Percentiles rank a stretch among this genome's conserved stretches.
phyloP scores from a whole-genome alignment of 2,113 vertebrate genomes.

The Onychostruthus taczanowskii region DNA sequence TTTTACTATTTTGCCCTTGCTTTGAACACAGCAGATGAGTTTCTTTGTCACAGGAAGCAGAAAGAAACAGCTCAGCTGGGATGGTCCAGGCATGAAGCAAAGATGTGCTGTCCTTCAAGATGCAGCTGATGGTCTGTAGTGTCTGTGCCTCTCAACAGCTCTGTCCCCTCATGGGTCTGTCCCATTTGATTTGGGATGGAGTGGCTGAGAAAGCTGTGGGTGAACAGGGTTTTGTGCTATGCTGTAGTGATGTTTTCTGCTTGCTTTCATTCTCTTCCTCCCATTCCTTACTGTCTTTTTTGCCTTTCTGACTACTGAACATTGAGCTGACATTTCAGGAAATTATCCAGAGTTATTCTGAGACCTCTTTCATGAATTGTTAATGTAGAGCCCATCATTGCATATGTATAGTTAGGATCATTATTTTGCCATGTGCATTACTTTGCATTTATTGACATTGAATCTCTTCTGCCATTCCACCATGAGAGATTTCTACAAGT shows the following conservation, averaged over 20 bases:
- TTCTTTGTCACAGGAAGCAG: neutral
- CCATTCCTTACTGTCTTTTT: neutral
- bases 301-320: conserved; percentile 35
- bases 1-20: conserved; percentile 16
- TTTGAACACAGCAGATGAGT: neutral
- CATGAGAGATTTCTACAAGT: neutral
- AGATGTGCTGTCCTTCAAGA: neutral
- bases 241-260: neutral
- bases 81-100: neutral
- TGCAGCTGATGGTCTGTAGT: neutral
- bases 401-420: conserved; percentile 65
- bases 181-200: neutral
- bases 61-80: neutral
- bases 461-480: conserved; percentile 26
- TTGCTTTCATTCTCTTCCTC: neutral
- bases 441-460: conserved; percentile 72
- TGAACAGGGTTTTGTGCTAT: neutral
- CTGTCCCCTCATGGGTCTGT: neutral
- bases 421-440: conserved; percentile 65
- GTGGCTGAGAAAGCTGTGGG: neutral
- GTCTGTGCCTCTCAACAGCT: neutral
- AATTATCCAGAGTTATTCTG: conserved; percentile 67
- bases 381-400: conserved; percentile 60
- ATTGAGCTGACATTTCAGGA: conserved; percentile 63
- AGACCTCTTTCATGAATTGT: conserved; percentile 67